A percentile compares a stretch with the other conserved stretches of the same genome.
phyloP scores from a whole-genome alignment of 2,113 vertebrate species.

The Colossoma macropomum region DNA sequence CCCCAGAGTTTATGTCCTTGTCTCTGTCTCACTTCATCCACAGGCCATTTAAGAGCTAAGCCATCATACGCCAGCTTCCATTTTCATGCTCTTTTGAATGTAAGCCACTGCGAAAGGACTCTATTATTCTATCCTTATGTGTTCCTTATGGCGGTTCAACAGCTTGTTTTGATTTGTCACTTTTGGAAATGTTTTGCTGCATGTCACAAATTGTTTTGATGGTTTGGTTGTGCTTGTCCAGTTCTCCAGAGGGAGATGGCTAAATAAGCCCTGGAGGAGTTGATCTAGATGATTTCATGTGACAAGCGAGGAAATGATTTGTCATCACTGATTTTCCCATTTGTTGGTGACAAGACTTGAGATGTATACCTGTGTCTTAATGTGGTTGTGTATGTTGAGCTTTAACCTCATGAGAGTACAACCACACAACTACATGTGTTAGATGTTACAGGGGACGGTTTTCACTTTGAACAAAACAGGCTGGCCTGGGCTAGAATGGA shows the following conservation, averaged over 20 bases:
- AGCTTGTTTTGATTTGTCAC: constrained; percentile 39
- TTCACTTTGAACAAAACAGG: background rate
- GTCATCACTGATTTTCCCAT: constrained; percentile 51
- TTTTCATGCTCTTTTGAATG: constrained; percentile 43
- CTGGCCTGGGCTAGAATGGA: background rate
- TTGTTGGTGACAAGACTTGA: constrained; percentile 32
- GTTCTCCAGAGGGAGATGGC: constrained; percentile 20
- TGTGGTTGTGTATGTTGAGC: background rate
- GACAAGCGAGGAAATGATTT: constrained; percentile 54
- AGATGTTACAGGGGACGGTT: constrained; percentile 32
- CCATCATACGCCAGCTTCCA: constrained; percentile 6
- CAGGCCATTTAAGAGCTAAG: constrained; percentile 31
- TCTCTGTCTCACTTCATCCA: constrained; percentile 16
- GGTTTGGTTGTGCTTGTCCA: constrained; percentile 1
- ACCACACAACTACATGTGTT: constrained; percentile 26
- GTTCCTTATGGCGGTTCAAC: constrained; percentile 18
- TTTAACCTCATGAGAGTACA: background rate
- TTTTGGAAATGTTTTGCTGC: constrained; percentile 16
- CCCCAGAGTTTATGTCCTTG: background rate
- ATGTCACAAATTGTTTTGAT: constrained; percentile 36
- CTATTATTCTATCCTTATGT: constrained; percentile 18
- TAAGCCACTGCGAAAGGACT: constrained; percentile 23
- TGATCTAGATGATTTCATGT: constrained; percentile 50
- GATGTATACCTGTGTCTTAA: background rate
- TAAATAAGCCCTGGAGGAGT: background rate